Conservation (phyloP, 1,140 invertebrate genomes). For the Leptinotarsa lineolata region DNA sequence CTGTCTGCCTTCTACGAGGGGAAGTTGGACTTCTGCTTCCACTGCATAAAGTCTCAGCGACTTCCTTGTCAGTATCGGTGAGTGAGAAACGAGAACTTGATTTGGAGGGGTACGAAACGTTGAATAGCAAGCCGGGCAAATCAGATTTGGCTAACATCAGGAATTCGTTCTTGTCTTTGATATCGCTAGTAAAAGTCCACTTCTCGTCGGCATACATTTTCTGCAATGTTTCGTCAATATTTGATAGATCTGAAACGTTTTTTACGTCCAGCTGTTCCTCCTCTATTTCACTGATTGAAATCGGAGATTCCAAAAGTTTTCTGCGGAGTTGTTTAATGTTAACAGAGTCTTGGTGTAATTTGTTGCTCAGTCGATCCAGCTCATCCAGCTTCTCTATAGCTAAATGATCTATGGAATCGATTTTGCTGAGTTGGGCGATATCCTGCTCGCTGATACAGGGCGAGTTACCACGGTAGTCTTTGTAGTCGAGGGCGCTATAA, state of each 20-base stretch:
- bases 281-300: constrained; percentile 57
- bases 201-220: constrained; percentile 72
- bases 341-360: constrained; percentile 78
- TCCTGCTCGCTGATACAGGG: constrained; percentile 78
- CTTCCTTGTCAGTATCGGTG: constrained; percentile 60
- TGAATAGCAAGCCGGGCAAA: constrained; percentile 44
- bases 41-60: constrained; percentile 59
- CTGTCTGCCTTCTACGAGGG: constrained; percentile 60
- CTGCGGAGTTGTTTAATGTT: constrained; percentile 76
- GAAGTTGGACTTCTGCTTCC: constrained; percentile 59
- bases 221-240: constrained; percentile 71
- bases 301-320: constrained; percentile 65
- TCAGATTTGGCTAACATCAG: constrained; percentile 56
- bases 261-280: constrained; percentile 58
- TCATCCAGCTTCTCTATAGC: constrained; percentile 78
- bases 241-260: constrained; percentile 65
- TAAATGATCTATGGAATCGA: constrained; percentile 76
- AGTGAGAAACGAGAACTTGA: constrained; percentile 65
- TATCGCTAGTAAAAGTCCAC: constrained; percentile 73
- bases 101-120: constrained; percentile 57
- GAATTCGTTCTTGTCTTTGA: constrained; percentile 63
- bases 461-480: constrained; percentile 75
- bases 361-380: constrained; percentile 73
- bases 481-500: constrained; percentile 78
- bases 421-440: constrained; percentile 72